phyloP scores from a whole-genome alignment of 30 jellyfish, hydroid and myxozoan genomes.

The Haliclystus octoradiatus region DNA sequence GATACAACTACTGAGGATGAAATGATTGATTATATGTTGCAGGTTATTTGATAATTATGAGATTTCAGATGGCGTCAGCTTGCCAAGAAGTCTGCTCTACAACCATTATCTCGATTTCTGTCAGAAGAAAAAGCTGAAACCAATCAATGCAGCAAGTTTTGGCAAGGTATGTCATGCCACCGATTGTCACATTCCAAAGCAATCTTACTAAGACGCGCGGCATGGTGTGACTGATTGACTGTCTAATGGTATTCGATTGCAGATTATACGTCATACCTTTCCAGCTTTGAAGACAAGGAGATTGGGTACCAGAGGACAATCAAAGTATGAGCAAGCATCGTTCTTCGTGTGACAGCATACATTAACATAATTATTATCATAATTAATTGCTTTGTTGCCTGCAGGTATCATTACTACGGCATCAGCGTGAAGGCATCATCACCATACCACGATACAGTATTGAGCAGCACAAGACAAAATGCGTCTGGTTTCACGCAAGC shows the following conservation, averaged over 20 bases:
- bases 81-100: slow-evolving; percentile 86
- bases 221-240: not conserved
- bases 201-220: not conserved
- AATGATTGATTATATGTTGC: too few species aligned
- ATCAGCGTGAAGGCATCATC: slow-evolving; percentile 67
- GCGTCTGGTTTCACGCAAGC: slow-evolving; percentile 45
- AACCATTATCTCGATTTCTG: slow-evolving; percentile 92
- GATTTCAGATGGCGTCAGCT: slow-evolving; percentile 74
- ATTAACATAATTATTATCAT: not conserved
- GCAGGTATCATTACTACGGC: slow-evolving; percentile 88
- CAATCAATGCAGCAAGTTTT: slow-evolving; percentile 97
- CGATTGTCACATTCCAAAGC: too few species aligned
- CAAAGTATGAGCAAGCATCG: slow-evolving; percentile 33
- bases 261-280: slow-evolving; percentile 83
- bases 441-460: slow-evolving; percentile 56
- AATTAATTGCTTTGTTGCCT: not conserved
- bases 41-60: slow-evolving; percentile 94
- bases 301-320: slow-evolving; percentile 96
- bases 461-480: slow-evolving; percentile 40
- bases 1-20: too few species aligned
- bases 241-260: not conserved
- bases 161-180: slow-evolving; percentile 66
- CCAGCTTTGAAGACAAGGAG: slow-evolving; percentile 91
- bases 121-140: slow-evolving; percentile 45
- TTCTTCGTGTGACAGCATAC: not conserved